Evolutionary conservation across 2,888 invertebrate genomes (phyloP), one percentile per base, ranked within the genome.

Genomic region (Acrobeloides nanus): DNA sequence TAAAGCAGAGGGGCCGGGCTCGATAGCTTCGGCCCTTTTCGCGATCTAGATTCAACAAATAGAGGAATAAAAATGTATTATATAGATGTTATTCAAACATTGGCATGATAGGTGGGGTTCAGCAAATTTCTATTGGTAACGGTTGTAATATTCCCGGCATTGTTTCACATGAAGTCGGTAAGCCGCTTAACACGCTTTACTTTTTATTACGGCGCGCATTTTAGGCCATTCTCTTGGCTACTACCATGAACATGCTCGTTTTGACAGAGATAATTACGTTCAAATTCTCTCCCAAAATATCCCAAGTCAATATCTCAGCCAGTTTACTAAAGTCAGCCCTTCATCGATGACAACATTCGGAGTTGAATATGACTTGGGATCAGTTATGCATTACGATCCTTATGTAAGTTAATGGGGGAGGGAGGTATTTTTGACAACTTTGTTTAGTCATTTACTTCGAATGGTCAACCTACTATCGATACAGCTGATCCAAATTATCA

Each of bases 351-450:
- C 57, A 12, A 61, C 64, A 31, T 66, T 62, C 47, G 62, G 63
- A 20, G 62, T 69, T 25, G 51, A 55, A 6, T 69, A 69, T 43
- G 69, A 69, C 44, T 57, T 62, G 35, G 66, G 66, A 33, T 64
- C 62, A 8, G 65, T 67, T 4, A 70, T 70, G 70, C 70, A 70
- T 50, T 70, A 70, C 48, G 66, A 64, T 33, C 62, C 57, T 26
- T 40, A 41, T 12, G 65, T 68, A 41, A 21, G 58, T 34, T 26
- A 3, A 8, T 17, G 15, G 10, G 20, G n/a, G 10, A 15, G 8
- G 33, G 24, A 27, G 41, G 37, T n/a, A 35, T 33, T 18, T 45
- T 24, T 24, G 27, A 12, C 4, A 12, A 12, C 15, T 39, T 21
- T 8, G 21, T 55, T 37, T 38, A 57, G 47, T 48, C 58, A 7